Base-by-base conservation (phyloP, 1,140 invertebrate genomes). In the Physella acuta region DNA sequence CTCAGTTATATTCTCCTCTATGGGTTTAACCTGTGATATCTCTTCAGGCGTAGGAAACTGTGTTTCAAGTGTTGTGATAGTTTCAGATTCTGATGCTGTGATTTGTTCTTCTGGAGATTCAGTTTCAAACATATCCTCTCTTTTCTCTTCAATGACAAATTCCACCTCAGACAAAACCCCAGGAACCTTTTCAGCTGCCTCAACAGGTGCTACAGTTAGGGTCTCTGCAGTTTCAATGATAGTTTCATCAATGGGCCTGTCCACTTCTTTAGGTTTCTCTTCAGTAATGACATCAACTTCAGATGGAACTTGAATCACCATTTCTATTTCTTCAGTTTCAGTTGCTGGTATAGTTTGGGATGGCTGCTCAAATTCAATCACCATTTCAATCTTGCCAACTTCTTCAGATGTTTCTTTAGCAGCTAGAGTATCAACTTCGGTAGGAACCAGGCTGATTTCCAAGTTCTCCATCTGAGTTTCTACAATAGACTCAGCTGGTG, bases 11-110 rank as follows among this genome's bases (percentile, higher is more conserved):
- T 66, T 49, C 33, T 71, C 68, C 49, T 52, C 49, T 53, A 74
- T 56, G 61, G 34, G 51, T 14, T 75, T 69, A 37, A 76, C 61
- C 28, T 72, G 60, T 11, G 66, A 62, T 58, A 72, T 71, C 34
- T 75, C 69, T 68, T 75, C 71, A 34, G 75, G 71, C n/a, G 72
- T 73, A 53, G 68, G 63, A 2, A 67, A 34, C 33, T 67, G 72
- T 34, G 73, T 76, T 67, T 78, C 76, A 16, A 72, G 53, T 56
- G 68, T 66, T 34, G 62, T 34, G 16, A 62, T 28, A 26, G 72
- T 67, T 49, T 74, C 53, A 26, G 55, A 52, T 53, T 73, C 68
- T 37, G 64, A 49, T 24, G 53, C 53, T 17, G 58, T 28, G 16
- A 65, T 71, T 16, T 64, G 39, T 20, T 59, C 60, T 30, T 71